phyloP scores from a whole-genome alignment of 2,888 invertebrate genomes.

The Kryphioiulus occultus region DNA sequence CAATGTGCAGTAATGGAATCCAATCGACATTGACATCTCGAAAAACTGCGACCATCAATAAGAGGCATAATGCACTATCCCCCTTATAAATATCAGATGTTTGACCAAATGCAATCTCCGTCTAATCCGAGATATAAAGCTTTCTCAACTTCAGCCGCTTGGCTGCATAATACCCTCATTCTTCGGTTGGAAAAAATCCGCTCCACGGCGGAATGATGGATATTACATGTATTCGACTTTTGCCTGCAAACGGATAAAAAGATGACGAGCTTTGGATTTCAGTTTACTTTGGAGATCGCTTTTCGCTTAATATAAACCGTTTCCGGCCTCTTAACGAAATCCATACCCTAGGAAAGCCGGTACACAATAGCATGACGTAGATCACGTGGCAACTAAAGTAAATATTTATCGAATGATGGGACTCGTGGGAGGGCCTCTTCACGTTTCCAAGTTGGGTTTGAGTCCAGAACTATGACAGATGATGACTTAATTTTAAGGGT shows the following conservation, averaged over 20 bases:
- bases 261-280: neutral
- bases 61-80: neutral
- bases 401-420: neutral
- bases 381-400: neutral
- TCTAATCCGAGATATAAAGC: neutral
- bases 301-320: slow-evolving; percentile 35
- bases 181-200: neutral
- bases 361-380: neutral
- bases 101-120: neutral
- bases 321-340: neutral
- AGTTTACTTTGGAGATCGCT: neutral
- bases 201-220: neutral
- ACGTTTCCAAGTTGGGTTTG: neutral
- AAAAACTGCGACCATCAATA: neutral
- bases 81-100: neutral
- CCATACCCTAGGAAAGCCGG: neutral
- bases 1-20: neutral
- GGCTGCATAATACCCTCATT: neutral
- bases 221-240: slow-evolving; percentile 4
- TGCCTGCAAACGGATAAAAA: neutral
- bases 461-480: neutral
- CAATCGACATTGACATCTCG: neutral
- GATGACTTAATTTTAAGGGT: neutral
- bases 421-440: neutral
- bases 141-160: neutral